Base-by-base conservation (phyloP, 2,113 vertebrate genomes). In the Ceyx margarethae region DNA sequence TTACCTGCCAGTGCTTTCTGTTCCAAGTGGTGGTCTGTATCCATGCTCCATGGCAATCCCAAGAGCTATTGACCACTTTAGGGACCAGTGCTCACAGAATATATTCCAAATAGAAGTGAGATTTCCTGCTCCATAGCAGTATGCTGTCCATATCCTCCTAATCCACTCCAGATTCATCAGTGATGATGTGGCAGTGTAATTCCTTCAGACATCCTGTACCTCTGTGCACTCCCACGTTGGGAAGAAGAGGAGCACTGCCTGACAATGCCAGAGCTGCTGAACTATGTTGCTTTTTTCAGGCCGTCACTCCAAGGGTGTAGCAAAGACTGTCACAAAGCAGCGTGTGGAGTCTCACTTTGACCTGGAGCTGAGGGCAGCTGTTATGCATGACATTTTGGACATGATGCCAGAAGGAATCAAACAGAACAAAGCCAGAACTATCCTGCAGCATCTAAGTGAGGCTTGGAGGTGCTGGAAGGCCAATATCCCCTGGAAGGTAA, bases 371-470 rank as follows among this genome's bases (percentile, higher is more conserved):
- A 98, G 99, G 87, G 99, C 99, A 11, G 99, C 99, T 1, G 99
- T 99, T 67, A 99, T 99, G 99, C 99, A 99, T 14, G 99, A 99
- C 95, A 99, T 99, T 90, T 96, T 99, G 95, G 99, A 99, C 96
- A 99, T 99, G 99, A 99, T 99, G 99, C 99, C 99, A 20, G 99
- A 99, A 92, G 99, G 99, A 6, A 99, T 99, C 97, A 99, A 99
- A 88, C 99, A 99, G 97, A 99, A 99, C 97, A 99, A 99, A 95
- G 99, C 99, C 91, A 98, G 99, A 85, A 99, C 99, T 76, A 99
- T 99, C 92, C 95, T 99, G 96, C 99, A 99, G 97, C 99, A 99
- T 84, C 98, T 99, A 69, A 99, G 99, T 1, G 99, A 99, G 94
- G 99, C 99, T 58, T 99, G 99, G 99, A 98, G 99, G 35, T 99